These are phyloP conservation scores for Ibycter americanus DNA, from an alignment of 2,797 vertebrate species.

Conservation along the genomic window DNA sequence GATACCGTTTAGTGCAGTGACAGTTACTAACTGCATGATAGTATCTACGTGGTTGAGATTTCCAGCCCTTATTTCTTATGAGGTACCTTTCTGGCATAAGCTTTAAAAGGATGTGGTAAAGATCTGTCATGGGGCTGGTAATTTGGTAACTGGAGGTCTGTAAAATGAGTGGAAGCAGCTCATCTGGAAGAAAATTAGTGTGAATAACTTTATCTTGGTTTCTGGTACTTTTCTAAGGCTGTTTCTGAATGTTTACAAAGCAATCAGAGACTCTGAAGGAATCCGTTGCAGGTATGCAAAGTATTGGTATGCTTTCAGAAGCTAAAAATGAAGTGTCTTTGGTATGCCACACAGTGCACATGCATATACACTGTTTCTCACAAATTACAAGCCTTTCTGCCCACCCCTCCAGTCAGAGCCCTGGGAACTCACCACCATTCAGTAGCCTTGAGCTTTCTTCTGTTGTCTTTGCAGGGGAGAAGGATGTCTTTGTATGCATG, in stretches of 20 bases:
- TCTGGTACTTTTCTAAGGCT: neutral
- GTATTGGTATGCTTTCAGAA: neutral
- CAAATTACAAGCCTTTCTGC: neutral
- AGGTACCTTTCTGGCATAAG: neutral
- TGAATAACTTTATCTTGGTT: neutral
- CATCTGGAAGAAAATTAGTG: neutral
- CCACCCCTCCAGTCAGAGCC: neutral
- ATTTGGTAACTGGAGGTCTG: neutral
- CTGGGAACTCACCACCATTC: neutral
- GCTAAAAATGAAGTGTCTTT: neutral
- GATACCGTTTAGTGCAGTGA: neutral
- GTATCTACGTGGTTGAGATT: neutral
- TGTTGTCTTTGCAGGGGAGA: constrained; percentile 83
- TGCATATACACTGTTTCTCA: neutral
- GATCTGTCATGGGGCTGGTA: neutral
- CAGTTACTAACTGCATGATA: neutral
- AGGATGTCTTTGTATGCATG: constrained; percentile 97
- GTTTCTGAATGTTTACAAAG: neutral
- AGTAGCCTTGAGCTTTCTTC: constrained; percentile 33
- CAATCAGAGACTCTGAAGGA: neutral
- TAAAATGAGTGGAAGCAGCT: neutral
- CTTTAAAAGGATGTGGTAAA: neutral
- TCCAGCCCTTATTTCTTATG: neutral
- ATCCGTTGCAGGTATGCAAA: neutral
- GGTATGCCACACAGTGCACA: accelerated